Conservation (phyloP, 2,797 vertebrate species). For the Apodemus agrarius region DNA sequence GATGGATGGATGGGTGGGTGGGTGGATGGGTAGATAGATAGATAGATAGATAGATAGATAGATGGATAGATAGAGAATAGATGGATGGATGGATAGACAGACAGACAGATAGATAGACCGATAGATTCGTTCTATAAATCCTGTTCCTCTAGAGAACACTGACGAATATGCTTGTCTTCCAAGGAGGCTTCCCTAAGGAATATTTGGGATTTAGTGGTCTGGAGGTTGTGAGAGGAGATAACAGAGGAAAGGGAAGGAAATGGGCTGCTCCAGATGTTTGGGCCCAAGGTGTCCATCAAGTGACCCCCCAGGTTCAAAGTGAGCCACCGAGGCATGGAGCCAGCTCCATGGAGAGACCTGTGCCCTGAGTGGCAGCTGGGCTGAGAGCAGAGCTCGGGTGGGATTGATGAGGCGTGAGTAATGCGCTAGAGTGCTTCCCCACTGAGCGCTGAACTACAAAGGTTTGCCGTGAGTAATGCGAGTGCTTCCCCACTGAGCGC, state of each 20-base stretch:
- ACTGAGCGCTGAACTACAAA: constrained; percentile 54
- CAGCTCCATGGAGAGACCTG: constrained; percentile 49
- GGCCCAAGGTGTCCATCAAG: constrained; percentile 28
- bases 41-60: neutral
- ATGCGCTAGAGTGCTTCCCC: constrained; percentile 59
- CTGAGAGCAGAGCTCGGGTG: constrained; percentile 62
- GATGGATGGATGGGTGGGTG: neutral
- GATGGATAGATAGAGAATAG: neutral
- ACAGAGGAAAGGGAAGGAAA: neutral
- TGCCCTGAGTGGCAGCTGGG: constrained; percentile 22
- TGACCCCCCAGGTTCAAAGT: neutral
- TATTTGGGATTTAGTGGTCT: neutral
- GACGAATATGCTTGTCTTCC: neutral
- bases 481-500: constrained; percentile 54
- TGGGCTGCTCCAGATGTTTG: neutral
- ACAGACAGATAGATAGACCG: neutral
- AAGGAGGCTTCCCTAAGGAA: neutral
- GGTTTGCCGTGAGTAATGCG: constrained; percentile 21
- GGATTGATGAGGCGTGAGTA: constrained; percentile 78
- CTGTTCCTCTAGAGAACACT: neutral
- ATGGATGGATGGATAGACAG: neutral
- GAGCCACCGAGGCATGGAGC: neutral
- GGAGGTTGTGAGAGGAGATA: neutral
- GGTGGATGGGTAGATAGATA: neutral
- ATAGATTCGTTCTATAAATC: neutral